Base-by-base conservation (phyloP, 2,888 invertebrate genomes). In the Agrotis clavis region DNA sequence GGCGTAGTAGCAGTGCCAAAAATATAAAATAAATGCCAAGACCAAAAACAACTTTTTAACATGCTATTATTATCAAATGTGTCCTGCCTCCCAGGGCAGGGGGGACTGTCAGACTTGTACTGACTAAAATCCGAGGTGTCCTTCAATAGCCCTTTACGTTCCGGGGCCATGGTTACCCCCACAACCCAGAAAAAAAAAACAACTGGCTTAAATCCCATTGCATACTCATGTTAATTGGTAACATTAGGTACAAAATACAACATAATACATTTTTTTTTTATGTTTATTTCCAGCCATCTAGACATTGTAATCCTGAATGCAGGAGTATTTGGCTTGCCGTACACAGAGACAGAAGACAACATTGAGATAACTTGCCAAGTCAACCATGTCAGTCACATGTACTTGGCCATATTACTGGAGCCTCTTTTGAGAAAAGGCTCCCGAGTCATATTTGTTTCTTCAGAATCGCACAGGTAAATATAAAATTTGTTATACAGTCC, bases 391-490 rank as follows among this genome's bases (percentile, higher is more conserved):
- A 97, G 98, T 9, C 98, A 98, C 87, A 97, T 98, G 92, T 98
- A 99, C 90, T 93, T 99, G 30, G 98, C 98, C 0, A 91, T 98
- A 61, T 94, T 99, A 61, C 92, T 99, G 60, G 97, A 98, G 84
- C 97, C 98, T 1, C 88, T 98, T 47, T 95, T 99, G 63, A 96
- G 96, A 82, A 97, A 96, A 79, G 97, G 97, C 2, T 97, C 97
- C 0, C 97, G 99, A 87, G 97, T 99, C 50, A 97, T 99, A 4
- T 97, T 99, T 86, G 97, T 99, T 0, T 98, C 99, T 1, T 99
- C 99, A 11, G 98, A 99, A 93, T 98, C 98, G 2, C 99, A 99
- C 91, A 97, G 98, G 98, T 98, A 92, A 86, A 68, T 64, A 25
- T 64, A 21, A 11, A 41, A 11, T 41, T 11, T 41, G 1, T 41